Evolutionary conservation across 2,888 invertebrate species (phyloP).

Genomic region (Hyposoter dolosus): DNA sequence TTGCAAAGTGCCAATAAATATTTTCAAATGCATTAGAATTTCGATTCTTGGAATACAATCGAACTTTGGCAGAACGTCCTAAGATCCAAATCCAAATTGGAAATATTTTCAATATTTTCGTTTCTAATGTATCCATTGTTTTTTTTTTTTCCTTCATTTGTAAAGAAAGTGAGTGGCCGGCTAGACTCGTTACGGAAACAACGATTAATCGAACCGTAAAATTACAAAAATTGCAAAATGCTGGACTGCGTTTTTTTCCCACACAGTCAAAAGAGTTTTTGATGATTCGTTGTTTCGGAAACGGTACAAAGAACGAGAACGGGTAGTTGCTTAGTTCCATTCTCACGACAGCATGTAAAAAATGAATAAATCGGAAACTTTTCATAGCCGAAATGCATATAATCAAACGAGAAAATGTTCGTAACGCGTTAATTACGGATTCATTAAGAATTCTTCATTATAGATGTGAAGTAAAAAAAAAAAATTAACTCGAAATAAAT

Average conservation of each 20-base stretch:
- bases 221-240: not conserved
- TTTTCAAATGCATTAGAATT: not conserved
- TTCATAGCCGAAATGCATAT: conserved; percentile 6
- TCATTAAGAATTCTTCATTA: not conserved
- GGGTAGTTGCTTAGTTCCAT: not conserved
- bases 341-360: conserved; percentile 1
- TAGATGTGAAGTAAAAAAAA: not conserved
- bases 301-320: not conserved
- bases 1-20: conserved; percentile 40
- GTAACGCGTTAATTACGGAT: conserved; percentile 1
- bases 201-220: not conserved
- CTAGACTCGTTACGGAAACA: not conserved
- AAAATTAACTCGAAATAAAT: conserved; percentile 9
- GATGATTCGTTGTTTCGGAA: not conserved
- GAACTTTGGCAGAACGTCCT: not conserved
- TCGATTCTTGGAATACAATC: conserved; percentile 24
- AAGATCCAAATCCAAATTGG: not conserved
- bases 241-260: not conserved
- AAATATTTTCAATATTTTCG: not conserved
- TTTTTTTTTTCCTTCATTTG: not conserved
- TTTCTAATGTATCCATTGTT: not conserved
- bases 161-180: not conserved
- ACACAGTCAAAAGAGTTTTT: not conserved
- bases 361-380: not conserved
- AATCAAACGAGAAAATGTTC: not conserved